These are phyloP conservation scores for Peromyscus californicus DNA, from an alignment of 2,113 vertebrate species.

Conservation along the genomic window DNA sequence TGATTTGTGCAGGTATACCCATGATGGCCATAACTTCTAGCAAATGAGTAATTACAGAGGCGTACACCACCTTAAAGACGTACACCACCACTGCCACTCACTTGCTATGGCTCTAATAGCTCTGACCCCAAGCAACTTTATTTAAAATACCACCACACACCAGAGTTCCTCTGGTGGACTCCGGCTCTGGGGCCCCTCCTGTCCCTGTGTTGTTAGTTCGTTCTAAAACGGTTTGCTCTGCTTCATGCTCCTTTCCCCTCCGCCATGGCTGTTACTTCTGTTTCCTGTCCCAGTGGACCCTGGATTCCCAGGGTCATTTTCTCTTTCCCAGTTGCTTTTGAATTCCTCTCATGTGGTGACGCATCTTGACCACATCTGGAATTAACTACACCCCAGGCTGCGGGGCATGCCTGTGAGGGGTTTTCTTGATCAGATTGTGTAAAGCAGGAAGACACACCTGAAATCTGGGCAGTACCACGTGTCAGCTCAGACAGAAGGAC, in stretches of 20 bases:
- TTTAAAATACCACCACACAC: too few relatives aligned
- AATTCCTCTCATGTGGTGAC: neutral
- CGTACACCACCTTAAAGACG: too few relatives aligned
- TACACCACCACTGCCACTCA: too few relatives aligned
- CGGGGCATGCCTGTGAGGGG: neutral
- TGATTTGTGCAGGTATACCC: too few relatives aligned
- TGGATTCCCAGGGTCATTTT: neutral
- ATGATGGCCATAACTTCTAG: too few relatives aligned
- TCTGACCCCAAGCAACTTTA: too few relatives aligned
- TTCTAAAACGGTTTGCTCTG: neutral
- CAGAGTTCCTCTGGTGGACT: neutral
- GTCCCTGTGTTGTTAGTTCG: neutral
- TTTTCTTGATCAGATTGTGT: neutral
- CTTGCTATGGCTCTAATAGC: too few relatives aligned
- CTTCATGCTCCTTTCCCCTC: neutral
- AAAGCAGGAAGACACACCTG: neutral
- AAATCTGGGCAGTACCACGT: neutral
- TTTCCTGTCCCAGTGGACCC: neutral
- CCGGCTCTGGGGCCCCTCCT: neutral
- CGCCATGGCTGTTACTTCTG: neutral
- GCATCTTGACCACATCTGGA: neutral
- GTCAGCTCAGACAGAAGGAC: neutral
- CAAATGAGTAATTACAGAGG: too few relatives aligned
- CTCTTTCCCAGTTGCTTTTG: neutral
- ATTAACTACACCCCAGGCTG: neutral